Percentiles rank a stretch among this genome's conserved stretches.
These are phyloP conservation scores for Propsilocerus akamusi DNA, from an alignment of 1,140 invertebrate species.

Conservation along the genomic window DNA sequence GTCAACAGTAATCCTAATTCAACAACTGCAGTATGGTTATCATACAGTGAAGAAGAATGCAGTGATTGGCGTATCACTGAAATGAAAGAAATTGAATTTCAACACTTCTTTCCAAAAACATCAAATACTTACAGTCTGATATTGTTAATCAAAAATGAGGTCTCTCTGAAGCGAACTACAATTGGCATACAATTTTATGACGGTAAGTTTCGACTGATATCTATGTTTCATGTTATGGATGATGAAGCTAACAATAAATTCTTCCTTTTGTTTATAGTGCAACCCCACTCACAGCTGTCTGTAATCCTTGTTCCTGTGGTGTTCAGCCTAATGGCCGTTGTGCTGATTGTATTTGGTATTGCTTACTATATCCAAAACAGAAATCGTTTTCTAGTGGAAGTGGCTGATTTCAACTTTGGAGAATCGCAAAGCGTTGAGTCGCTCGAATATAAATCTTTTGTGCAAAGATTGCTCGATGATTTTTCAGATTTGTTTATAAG, in stretches of 20 bases:
- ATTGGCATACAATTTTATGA: conserved; percentile 61
- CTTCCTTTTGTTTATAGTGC: conserved; percentile 31
- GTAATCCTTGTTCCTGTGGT: conserved; percentile 68
- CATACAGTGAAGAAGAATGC: conserved; percentile 53
- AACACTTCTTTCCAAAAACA: conserved; percentile 43
- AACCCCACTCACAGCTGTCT: conserved; percentile 55
- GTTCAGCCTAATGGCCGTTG: conserved; percentile 56
- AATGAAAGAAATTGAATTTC: conserved; percentile 39
- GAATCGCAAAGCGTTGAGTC: conserved; percentile 40
- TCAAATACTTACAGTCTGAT: conserved; percentile 43
- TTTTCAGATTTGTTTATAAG: conserved; percentile 20
- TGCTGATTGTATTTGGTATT: conserved; percentile 64
- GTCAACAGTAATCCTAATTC: conserved; percentile 47
- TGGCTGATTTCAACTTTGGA: conserved; percentile 76
- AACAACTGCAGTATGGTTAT: conserved; percentile 34
- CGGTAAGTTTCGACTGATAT: conserved; percentile 31
- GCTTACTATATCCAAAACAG: conserved; percentile 65
- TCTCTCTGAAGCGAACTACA: conserved; percentile 42
- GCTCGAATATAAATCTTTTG: conserved; percentile 70
- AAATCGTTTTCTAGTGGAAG: conserved; percentile 60
- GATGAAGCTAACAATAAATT: too few relatives aligned
- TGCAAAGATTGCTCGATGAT: conserved; percentile 57
- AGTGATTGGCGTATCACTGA: conserved; percentile 16
- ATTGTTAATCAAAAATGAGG: conserved; percentile 52
- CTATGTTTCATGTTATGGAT: conserved; percentile 1